Conservation (phyloP, 2,113 vertebrate species). For the Acinonyx jubatus region DNA sequence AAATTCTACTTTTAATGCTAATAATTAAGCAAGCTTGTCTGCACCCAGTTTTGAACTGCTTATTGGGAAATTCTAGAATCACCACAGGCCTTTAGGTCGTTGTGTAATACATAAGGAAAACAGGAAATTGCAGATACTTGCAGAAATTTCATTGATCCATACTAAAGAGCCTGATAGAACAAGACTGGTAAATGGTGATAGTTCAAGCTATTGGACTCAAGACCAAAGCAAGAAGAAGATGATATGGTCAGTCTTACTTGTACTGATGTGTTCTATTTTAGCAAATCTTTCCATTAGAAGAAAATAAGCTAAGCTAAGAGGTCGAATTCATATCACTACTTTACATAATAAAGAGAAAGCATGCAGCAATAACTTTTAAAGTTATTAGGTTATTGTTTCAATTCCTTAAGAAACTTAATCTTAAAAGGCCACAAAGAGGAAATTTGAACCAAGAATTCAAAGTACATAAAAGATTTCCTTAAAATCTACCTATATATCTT, state of each 20-base stretch:
- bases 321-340: neutral
- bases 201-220: neutral
- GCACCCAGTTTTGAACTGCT: neutral
- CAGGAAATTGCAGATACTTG: neutral
- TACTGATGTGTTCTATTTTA: neutral
- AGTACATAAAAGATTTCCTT: neutral
- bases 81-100: neutral
- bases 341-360: neutral
- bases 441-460: neutral
- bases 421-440: neutral
- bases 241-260: neutral
- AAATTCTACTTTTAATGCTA: neutral
- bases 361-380: neutral
- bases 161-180: neutral
- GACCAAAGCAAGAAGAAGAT: neutral
- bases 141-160: neutral
- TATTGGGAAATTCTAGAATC: neutral
- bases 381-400: neutral
- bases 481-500: neutral
- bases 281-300: neutral
- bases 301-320: conserved; percentile 20
- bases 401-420: neutral
- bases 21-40: neutral
- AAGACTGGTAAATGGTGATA: neutral
- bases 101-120: neutral